Evolutionary conservation across 2,888 invertebrate genomes (phyloP).

Genomic region (Nomada flava): DNA sequence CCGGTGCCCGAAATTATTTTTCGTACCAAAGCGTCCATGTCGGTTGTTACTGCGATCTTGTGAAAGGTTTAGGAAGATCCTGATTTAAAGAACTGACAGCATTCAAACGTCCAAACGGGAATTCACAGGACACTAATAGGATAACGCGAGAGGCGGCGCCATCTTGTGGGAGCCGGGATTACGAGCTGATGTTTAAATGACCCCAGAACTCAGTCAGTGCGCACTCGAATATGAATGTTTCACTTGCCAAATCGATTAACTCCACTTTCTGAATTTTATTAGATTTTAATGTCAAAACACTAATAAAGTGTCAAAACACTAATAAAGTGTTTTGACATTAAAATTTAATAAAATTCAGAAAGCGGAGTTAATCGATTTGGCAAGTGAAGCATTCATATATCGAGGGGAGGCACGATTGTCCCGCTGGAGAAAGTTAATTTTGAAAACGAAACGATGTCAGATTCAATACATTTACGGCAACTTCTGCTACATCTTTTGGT

Average conservation of each 20-base stretch:
- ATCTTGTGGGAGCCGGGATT: background rate
- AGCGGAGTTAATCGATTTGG: too few species aligned
- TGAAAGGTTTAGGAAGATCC: background rate
- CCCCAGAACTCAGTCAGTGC: too few species aligned
- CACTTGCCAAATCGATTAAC: too few species aligned
- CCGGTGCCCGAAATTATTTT: conserved; percentile 73
- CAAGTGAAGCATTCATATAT: background rate
- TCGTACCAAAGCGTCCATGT: conserved; percentile 67
- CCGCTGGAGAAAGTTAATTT: background rate
- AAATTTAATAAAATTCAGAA: too few species aligned
- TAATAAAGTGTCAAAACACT: too few species aligned
- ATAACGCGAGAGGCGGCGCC: conserved; percentile 5
- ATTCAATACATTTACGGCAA: background rate
- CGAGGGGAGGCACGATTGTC: background rate
- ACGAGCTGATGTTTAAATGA: background rate
- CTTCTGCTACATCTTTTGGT: too few species aligned
- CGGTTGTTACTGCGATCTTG: background rate
- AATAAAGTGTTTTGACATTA: too few species aligned
- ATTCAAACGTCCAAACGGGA: background rate
- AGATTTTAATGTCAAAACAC: too few species aligned
- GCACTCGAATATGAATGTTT: too few species aligned
- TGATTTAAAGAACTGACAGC: background rate
- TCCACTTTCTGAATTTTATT: too few species aligned
- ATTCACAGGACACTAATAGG: background rate
- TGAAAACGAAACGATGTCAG: background rate